Conservation (phyloP, 23 tunicate species). For the Halocynthia roretzi region DNA sequence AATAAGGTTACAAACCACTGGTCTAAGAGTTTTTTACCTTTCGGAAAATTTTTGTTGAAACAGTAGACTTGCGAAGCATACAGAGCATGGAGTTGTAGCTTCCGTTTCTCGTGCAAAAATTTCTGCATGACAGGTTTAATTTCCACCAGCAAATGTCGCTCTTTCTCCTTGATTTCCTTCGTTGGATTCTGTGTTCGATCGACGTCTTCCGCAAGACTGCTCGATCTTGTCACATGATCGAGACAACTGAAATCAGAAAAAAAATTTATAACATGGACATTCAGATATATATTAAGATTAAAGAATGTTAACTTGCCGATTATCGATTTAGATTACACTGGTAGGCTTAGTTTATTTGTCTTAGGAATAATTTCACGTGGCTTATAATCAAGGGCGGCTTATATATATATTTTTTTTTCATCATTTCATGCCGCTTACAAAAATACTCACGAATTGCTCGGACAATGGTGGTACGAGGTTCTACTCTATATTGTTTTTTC, state of each 20-base stretch:
- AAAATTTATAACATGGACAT: not conserved
- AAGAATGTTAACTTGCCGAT: too few relatives aligned
- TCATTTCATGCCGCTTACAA: too few relatives aligned
- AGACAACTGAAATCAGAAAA: conserved; percentile 31
- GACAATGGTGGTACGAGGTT: too few relatives aligned
- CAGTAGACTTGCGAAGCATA: conserved; percentile 67
- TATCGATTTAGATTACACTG: too few relatives aligned
- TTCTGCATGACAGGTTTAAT: conserved; percentile 55
- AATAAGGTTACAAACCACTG: too few relatives aligned
- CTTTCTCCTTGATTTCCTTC: conserved; percentile 52
- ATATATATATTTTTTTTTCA: too few relatives aligned
- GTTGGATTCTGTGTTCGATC: conserved; percentile 29
- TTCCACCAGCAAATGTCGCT: conserved; percentile 31
- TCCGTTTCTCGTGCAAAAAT: conserved; percentile 49
- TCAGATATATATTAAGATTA: not conserved
- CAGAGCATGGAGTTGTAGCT: conserved; percentile 54
- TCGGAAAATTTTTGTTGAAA: conserved; percentile 42
- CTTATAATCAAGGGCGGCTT: too few relatives aligned
- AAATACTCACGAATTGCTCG: too few relatives aligned
- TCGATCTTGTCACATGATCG: conserved; percentile 33
- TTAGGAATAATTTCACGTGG: too few relatives aligned
- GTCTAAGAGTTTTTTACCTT: conserved; percentile 34
- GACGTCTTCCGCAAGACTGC: conserved; percentile 34
- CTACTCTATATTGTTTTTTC: too few relatives aligned
- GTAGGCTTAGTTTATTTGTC: too few relatives aligned